These are phyloP conservation scores for Hirundo rustica DNA, from an alignment of 2,797 vertebrate genomes.

Conservation along the genomic window DNA sequence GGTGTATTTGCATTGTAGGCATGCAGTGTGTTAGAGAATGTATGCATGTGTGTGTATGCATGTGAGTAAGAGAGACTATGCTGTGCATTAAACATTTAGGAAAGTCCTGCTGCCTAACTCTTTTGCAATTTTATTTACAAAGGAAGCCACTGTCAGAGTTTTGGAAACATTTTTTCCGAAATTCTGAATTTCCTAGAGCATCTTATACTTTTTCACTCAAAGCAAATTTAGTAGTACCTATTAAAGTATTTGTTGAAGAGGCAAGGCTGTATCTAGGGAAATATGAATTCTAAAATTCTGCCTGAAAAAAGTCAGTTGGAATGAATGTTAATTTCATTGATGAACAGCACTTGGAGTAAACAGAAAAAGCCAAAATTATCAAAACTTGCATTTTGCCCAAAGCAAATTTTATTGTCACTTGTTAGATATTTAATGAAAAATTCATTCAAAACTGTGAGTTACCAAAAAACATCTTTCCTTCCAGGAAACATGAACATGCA, in stretches of 20 bases:
- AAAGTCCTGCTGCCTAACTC: background rate
- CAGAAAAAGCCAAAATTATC: background rate
- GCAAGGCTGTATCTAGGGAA: background rate
- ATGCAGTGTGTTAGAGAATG: background rate
- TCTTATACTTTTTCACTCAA: background rate
- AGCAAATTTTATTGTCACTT: background rate
- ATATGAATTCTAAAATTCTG: background rate
- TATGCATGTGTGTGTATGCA: background rate
- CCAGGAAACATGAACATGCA: background rate
- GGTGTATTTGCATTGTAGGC: background rate
- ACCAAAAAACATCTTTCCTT: background rate
- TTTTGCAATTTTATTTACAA: background rate
- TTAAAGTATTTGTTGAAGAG: background rate
- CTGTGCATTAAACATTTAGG: background rate
- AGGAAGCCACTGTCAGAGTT: background rate
- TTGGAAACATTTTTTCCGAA: background rate
- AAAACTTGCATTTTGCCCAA: conserved; percentile 1
- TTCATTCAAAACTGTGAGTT: background rate
- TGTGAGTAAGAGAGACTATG: background rate
- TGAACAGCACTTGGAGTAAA: conserved; percentile 2
- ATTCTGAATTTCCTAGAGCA: background rate
- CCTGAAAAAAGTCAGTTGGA: background rate
- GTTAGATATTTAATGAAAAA: background rate
- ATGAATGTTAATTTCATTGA: background rate
- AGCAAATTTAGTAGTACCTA: background rate